Conservation (phyloP, 2,113 vertebrate species). For the Elanoides forficatus region DNA sequence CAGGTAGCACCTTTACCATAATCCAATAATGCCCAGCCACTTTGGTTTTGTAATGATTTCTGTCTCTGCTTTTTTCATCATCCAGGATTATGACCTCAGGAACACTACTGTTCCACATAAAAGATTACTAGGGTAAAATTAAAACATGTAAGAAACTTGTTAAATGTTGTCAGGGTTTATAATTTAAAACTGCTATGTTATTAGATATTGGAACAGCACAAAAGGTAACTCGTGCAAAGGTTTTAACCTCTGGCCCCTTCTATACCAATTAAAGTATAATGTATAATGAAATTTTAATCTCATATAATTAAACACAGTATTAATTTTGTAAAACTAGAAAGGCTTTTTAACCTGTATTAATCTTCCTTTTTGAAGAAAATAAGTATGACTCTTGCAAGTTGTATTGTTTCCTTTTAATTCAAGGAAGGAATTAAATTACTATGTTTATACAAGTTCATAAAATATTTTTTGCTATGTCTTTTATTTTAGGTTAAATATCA, state of each 20-base stretch:
- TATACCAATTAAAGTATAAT: slow-evolving; percentile 61
- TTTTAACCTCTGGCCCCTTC: slow-evolving; percentile 45
- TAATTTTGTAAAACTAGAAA: slow-evolving; percentile 67
- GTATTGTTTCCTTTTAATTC: slow-evolving; percentile 64
- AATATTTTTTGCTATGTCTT: slow-evolving; percentile 42
- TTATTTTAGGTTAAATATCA: slow-evolving; percentile 54
- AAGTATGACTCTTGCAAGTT: slow-evolving; percentile 36
- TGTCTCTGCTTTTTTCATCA: slow-evolving; percentile 25
- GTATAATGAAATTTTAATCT: slow-evolving; percentile 66
- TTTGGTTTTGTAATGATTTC: slow-evolving; percentile 19
- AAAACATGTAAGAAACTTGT: slow-evolving; percentile 64
- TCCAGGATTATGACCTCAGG: slow-evolving; percentile 31
- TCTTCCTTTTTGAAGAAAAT: slow-evolving; percentile 56
- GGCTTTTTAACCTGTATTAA: slow-evolving; percentile 62
- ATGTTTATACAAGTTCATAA: slow-evolving; percentile 53
- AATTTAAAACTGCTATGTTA: slow-evolving; percentile 58
- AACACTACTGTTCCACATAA: slow-evolving; percentile 16
- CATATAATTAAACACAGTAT: slow-evolving; percentile 66
- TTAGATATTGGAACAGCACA: slow-evolving; percentile 51
- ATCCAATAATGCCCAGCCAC: background rate
- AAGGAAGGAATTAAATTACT: slow-evolving; percentile 50
- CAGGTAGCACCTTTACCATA: background rate
- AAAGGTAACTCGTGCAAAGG: slow-evolving; percentile 46
- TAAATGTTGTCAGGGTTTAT: slow-evolving; percentile 53
- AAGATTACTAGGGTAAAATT: slow-evolving; percentile 65